Evolutionary conservation across 1,140 invertebrate species (phyloP).

Genomic region (Calliopsis andreniformis): DNA sequence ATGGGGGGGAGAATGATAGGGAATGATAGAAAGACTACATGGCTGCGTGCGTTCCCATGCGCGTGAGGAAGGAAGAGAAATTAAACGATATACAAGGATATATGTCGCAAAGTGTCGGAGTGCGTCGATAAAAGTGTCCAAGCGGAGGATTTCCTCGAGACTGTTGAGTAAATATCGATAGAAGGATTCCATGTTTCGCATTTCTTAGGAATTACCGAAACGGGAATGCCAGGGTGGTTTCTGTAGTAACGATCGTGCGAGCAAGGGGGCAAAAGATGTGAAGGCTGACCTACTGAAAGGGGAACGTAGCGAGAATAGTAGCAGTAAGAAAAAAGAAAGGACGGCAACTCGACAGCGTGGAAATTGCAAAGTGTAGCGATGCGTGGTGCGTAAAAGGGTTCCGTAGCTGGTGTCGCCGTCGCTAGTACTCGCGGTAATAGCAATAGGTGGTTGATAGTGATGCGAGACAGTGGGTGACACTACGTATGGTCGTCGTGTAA

Average conservation of each 20-base stretch:
- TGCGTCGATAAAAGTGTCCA: constrained; percentile 33
- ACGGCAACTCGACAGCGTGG: too few relatives aligned
- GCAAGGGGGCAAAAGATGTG: too few relatives aligned
- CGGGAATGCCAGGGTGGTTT: background rate
- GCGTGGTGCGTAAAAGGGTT: background rate
- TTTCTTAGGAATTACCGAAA: background rate
- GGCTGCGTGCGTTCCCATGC: background rate
- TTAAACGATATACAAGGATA: background rate
- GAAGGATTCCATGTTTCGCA: background rate
- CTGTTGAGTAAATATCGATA: background rate
- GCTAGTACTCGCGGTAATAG: constrained; percentile 29
- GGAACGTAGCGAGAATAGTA: too few relatives aligned
- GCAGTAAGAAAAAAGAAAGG: too few relatives aligned
- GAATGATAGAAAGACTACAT: constrained; percentile 12
- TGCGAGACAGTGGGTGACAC: constrained; percentile 33
- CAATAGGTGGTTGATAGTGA: constrained; percentile 12
- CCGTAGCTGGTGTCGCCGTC: constrained; percentile 18
- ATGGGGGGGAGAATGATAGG: constrained; percentile 13
- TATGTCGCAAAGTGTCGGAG: background rate
- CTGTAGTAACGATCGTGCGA: background rate
- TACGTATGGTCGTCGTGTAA: constrained; percentile 54
- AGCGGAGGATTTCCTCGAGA: constrained; percentile 4
- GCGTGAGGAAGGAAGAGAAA: background rate
- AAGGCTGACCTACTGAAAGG: too few relatives aligned
- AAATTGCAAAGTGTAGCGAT: too few relatives aligned